phyloP scores from a whole-genome alignment of 2,113 vertebrate species.

The Amphiprion ocellaris region DNA sequence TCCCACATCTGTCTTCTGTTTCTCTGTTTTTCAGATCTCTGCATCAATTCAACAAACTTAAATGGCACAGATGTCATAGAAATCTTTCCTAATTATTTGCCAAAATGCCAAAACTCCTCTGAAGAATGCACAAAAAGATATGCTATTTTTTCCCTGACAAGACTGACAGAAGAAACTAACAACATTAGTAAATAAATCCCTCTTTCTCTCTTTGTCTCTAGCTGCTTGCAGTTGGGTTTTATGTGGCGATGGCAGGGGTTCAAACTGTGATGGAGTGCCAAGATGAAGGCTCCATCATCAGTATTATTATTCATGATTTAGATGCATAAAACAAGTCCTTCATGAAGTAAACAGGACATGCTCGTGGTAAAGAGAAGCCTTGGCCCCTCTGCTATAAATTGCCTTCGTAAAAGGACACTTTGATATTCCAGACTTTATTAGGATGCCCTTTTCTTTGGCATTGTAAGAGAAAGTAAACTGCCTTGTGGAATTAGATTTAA shows the following conservation, averaged over 20 bases:
- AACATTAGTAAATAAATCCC: constrained; percentile 37
- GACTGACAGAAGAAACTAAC: constrained; percentile 7
- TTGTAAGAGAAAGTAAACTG: constrained; percentile 57
- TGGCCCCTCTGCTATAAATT: constrained; percentile 55
- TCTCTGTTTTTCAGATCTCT: constrained; percentile 18
- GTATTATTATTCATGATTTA: constrained; percentile 71
- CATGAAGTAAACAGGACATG: constrained; percentile 68
- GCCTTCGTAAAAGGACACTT: constrained; percentile 67
- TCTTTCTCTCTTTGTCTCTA: constrained; percentile 14
- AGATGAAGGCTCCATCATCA: constrained; percentile 56
- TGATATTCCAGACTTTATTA: constrained; percentile 70
- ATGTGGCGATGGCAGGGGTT: constrained; percentile 44
- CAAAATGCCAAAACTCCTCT: constrained; percentile 31
- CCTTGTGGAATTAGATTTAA: constrained; percentile 50
- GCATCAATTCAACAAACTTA: constrained; percentile 15
- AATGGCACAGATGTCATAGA: constrained; percentile 47
- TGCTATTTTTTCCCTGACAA: background rate
- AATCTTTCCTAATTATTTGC: constrained; percentile 42
- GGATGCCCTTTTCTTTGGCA: constrained; percentile 70
- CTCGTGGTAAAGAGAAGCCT: constrained; percentile 49
- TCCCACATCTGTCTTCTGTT: constrained; percentile 21
- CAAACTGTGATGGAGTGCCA: constrained; percentile 56
- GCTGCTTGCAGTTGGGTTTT: constrained; percentile 46
- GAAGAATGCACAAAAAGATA: background rate
- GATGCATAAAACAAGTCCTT: constrained; percentile 67